Conservation (phyloP, 2,888 invertebrate species). For the Ommatoiulus sabulosus region DNA sequence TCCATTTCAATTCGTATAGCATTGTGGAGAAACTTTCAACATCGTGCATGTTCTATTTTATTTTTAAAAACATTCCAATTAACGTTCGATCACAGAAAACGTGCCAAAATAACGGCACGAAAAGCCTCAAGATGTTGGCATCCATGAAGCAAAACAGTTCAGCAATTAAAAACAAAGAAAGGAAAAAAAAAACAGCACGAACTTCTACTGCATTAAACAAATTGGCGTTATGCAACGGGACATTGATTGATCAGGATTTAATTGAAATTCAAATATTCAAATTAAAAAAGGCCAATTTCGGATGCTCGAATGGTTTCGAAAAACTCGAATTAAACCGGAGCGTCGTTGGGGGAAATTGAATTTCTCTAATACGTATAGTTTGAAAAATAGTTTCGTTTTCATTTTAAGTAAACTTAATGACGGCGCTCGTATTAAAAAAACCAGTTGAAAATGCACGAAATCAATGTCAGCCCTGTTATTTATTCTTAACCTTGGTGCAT, state of each 20-base stretch:
- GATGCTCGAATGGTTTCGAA: not conserved
- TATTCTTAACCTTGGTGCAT: not conserved
- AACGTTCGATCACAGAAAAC: too few relatives aligned
- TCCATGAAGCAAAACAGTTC: not conserved
- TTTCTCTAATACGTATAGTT: too few relatives aligned
- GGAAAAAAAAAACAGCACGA: not conserved
- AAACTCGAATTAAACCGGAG: too few relatives aligned
- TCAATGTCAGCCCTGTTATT: not conserved
- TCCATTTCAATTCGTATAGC: too few relatives aligned
- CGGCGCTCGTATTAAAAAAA: too few relatives aligned
- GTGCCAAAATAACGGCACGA: too few relatives aligned
- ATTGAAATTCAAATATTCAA: constrained; percentile 38
- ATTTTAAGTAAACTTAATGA: not conserved
- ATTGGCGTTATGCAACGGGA: not conserved
- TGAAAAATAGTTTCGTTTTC: not conserved
- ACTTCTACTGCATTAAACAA: not conserved
- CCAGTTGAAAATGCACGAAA: not conserved
- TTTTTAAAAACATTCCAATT: too few relatives aligned
- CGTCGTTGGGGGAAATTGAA: too few relatives aligned
- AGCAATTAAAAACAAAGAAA: constrained; percentile 22
- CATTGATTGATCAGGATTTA: constrained; percentile 32
- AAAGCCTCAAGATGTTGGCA: too few relatives aligned
- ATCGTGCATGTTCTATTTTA: too few relatives aligned
- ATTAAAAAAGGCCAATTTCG: constrained; percentile 4
- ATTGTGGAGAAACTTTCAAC: too few relatives aligned